Conservation (phyloP, 1,140 invertebrate genomes). For the Tetramorium simillimum region DNA sequence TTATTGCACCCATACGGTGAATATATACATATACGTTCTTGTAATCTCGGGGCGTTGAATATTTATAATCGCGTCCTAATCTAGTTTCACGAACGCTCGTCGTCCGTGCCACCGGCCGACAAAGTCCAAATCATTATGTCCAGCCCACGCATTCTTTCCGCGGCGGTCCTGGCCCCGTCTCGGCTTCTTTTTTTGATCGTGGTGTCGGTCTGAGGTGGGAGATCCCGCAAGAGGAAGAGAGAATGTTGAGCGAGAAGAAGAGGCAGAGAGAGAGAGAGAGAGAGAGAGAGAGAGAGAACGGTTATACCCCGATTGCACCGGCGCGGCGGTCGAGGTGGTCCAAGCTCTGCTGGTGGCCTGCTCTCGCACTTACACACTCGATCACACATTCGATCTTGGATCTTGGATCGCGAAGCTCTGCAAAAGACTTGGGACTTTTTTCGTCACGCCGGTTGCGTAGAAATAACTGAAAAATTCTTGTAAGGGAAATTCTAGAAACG, state of each 20-base stretch:
- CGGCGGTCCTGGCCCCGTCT: slow-evolving; percentile 70
- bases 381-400: slow-evolving; percentile 85
- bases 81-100: slow-evolving; percentile 65
- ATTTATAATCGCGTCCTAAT: slow-evolving; percentile 67
- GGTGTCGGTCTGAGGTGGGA: slow-evolving; percentile 58
- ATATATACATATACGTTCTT: background rate
- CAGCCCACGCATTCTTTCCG: slow-evolving; percentile 82
- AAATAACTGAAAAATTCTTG: slow-evolving; percentile 46
- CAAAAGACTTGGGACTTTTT: slow-evolving; percentile 72
- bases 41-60: slow-evolving; percentile 47
- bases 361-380: slow-evolving; percentile 85
- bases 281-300: slow-evolving; percentile 40
- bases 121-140: slow-evolving; percentile 83
- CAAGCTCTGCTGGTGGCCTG: slow-evolving; percentile 85
- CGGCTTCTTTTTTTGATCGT: slow-evolving; percentile 75
- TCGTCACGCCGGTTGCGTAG: slow-evolving; percentile 76
- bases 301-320: slow-evolving; percentile 63
- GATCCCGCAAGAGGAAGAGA: slow-evolving; percentile 40
- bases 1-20: background rate
- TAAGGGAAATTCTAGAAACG: slow-evolving; percentile 37
- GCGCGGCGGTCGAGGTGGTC: slow-evolving; percentile 83
- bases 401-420: slow-evolving; percentile 79
- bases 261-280: background rate
- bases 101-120: slow-evolving; percentile 71
- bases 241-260: slow-evolving; percentile 8